Evolutionary conservation across 2,113 vertebrate species (phyloP).

Genomic region (Bambusicola thoracicus): DNA sequence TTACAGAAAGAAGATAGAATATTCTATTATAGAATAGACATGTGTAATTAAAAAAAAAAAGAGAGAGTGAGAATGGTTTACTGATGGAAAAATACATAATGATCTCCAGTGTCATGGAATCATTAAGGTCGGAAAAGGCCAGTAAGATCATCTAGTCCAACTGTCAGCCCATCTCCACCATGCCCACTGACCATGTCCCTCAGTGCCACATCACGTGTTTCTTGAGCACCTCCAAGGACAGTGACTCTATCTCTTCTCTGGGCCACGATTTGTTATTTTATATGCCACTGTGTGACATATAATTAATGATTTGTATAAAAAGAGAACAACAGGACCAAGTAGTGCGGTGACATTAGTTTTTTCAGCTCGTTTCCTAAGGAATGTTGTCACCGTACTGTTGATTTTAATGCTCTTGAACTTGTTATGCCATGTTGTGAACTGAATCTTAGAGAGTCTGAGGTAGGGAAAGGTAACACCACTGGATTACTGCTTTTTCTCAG

Average conservation of each 20-base stretch:
- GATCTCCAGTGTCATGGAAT: not conserved
- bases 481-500: not conserved
- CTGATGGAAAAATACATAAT: not conserved
- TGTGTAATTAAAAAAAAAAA: not conserved
- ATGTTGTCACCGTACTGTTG: too few relatives aligned
- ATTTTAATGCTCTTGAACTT: not conserved
- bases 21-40: not conserved
- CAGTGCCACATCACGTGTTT: too few relatives aligned
- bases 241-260: too few relatives aligned
- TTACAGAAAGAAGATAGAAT: not conserved
- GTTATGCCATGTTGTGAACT: not conserved
- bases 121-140: too few relatives aligned
- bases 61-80: not conserved
- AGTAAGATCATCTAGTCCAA: too few relatives aligned
- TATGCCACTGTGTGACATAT: not conserved
- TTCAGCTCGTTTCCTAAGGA: not conserved
- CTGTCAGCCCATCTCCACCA: too few relatives aligned
- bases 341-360: not conserved
- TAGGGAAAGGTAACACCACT: not conserved
- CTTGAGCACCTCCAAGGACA: too few relatives aligned
- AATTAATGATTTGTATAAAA: not conserved
- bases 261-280: not conserved
- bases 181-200: too few relatives aligned
- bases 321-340: not conserved
- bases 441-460: not conserved